Base-by-base conservation (phyloP, 2,797 vertebrate genomes). In the Sparus aurata region DNA sequence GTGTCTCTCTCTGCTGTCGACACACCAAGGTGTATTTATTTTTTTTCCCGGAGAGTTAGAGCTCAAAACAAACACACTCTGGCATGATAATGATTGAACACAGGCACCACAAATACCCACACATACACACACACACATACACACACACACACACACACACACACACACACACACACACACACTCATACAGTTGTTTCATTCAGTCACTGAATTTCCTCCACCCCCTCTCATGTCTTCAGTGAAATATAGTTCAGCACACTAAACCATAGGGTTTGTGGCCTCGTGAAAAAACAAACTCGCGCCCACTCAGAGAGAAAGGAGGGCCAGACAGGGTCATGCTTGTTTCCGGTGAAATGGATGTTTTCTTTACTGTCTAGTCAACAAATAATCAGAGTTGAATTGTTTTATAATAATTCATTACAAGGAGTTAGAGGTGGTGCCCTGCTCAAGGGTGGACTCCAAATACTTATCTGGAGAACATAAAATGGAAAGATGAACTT, bases 241-340 rank as follows among this genome's bases (percentile, higher is more conserved):
- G 88, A 92, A 93, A 92, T 92, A 90, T 92, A 93, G 92, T 91
- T 94, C 91, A 83, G 85, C 74, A 69, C 72, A 55, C 69, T 86
- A 90, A 95, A 96, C 92, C 90, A 95, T 92, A 94, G 93, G 94
- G 93, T 94, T 93, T 94, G 93, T 93, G 90, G 92, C 69, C 70
- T 87, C 82, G 64, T 90, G 83, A 84, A 84, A 94, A 92, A 92
- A 92, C 81, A 92, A 86, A 78, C 76, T 79, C 90, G 75, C 90
- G 76, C 95, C 95, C 94, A 95, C 95, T 87, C 92, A 83, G 54
- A 80, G 87, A 84, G 89, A 92, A 89, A 89, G 86, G 89, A 89
- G 82, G 83, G 85, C 80, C 83, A 93, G 92, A 91, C 81, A 63
- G 89, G 74, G 69, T 79, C 65, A 84, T 66, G 54, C 54, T 79